Conservation (phyloP, 1,140 invertebrate species). For the Orussus abietinus region DNA sequence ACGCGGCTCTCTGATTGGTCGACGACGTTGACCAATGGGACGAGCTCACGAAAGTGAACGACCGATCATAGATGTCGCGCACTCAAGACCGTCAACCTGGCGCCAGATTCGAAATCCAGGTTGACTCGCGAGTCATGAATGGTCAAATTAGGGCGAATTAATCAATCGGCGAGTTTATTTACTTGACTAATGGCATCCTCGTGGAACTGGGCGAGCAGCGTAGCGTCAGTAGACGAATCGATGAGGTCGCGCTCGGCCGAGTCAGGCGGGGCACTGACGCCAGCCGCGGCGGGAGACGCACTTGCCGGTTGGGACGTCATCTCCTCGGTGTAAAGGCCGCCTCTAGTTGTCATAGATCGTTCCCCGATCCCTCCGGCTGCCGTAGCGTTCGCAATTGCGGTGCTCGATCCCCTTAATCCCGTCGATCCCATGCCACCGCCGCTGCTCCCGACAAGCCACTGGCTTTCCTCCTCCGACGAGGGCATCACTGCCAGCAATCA, state of each 20-base stretch:
- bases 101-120: too few species aligned
- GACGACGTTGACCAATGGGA: too few species aligned
- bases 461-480: constrained; percentile 48
- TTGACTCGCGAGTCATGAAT: too few species aligned
- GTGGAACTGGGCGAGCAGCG: constrained; percentile 68
- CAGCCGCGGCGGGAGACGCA: constrained; percentile 27
- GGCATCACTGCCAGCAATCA: constrained; percentile 47
- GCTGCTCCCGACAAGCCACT: constrained; percentile 46
- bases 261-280: constrained; percentile 38
- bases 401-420: constrained; percentile 20
- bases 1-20: too few species aligned
- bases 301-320: constrained; percentile 33
- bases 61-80: too few species aligned
- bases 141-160: too few species aligned
- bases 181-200: constrained; percentile 70
- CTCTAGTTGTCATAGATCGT: constrained; percentile 23
- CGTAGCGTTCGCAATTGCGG: constrained; percentile 16
- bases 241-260: constrained; percentile 45
- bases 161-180: too few species aligned
- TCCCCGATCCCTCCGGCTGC: constrained; percentile 16
- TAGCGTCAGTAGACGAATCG: constrained; percentile 49
- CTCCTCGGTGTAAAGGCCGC: constrained; percentile 39
- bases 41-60: too few species aligned
- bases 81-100: too few species aligned
- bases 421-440: constrained; percentile 32